Base-by-base conservation (phyloP, 2,888 invertebrate genomes). In the Pterostichus niger region DNA sequence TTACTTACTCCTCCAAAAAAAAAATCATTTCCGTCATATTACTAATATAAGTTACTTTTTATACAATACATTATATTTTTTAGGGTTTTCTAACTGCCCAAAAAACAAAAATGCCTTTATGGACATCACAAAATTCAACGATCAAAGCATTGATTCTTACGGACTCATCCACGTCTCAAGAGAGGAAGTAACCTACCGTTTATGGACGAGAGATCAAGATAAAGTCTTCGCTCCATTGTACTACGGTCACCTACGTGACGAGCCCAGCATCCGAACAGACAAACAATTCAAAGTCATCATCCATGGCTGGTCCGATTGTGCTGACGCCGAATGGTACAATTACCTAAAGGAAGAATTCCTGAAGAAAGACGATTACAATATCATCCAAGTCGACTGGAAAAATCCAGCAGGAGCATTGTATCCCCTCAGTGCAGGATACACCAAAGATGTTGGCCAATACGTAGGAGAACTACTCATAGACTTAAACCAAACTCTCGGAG, bases 401-500 rank as follows among this genome's bases (percentile, higher is more conserved):
- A 71, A 83, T 52, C 76, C 83, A n/a, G 83, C 84, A 9, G 46
- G 68, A 13, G 77, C 83, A 6, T 35, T 76, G 13, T 85, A 83
- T 59, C 61, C 64, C 9, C 31, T 77, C 7, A 80, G 83, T 10
- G 82, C 83, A 13, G 83, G 76, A 7, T 84, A 84, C 35, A 77
- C 71, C 11, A 82, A 76, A 84, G 54, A 77, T 52, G 64, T 83
- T 33, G 83, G 76, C 10, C 31, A 76, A 54, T 83, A 68, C 17
- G 54, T 83, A 35, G 83, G 83, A 9, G 83, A 83, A 68, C 40
- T 83, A n/a, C 31, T 83, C 52, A 24, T 83, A 0, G 83, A 83
- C 49, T 54, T 90, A 6, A 84, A 86, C 15, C 80, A 81, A 0
- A 86, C 87, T 44, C 85, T 84, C 2, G 86, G 87, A 7, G 80